Evolutionary conservation across 2,797 vertebrate species (phyloP), one percentile per base, ranked within the genome.

Genomic region (Thunnus albacares): DNA sequence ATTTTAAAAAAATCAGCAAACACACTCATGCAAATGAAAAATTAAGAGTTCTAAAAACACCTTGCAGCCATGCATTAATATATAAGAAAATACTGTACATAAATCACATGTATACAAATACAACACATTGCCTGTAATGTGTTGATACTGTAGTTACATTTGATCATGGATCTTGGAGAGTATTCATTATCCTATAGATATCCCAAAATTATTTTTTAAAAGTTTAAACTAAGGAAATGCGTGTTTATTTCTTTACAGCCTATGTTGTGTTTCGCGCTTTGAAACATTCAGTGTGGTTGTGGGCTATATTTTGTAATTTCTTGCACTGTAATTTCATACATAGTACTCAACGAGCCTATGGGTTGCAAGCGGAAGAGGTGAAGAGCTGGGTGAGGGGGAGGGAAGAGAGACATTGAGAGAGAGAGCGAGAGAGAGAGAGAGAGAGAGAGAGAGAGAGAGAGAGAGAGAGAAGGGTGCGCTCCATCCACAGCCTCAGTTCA

Each of bases 351-450:
- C 41, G 71, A 87, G 84, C 69, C 75, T 56, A 56, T 81, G 77
- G 79, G 83, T 84, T 79, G 66, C 80, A 78, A 81, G 91, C 90
- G 90, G 93, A 93, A 91, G 92, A 93, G 85, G 87, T 87, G 88
- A 89, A 30, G 84, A 79, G 24, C 59, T 58, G 81, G 75, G 77
- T 81, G 81, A 88, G 84, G 87, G 89, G 85, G 84, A 80, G 82
- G 89, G 82, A 77, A 79, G 83, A 90, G 89, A 82, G 84, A 81
- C 26, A 58, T 8, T 6, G 22, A 70, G 51, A 38, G 64, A 38
- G 20, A 57, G 6, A 11, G 38, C 38, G 63, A 64, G 74, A 49
- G 66, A 71, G 43, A 10, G 67, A 33, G 74, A 57, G 77, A 53
- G 82, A 28, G 67, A 11, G 82, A 57, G 67, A 35, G 74, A 52